phyloP scores from a whole-genome alignment of 2,797 vertebrate species.

The Falco biarmicus region DNA sequence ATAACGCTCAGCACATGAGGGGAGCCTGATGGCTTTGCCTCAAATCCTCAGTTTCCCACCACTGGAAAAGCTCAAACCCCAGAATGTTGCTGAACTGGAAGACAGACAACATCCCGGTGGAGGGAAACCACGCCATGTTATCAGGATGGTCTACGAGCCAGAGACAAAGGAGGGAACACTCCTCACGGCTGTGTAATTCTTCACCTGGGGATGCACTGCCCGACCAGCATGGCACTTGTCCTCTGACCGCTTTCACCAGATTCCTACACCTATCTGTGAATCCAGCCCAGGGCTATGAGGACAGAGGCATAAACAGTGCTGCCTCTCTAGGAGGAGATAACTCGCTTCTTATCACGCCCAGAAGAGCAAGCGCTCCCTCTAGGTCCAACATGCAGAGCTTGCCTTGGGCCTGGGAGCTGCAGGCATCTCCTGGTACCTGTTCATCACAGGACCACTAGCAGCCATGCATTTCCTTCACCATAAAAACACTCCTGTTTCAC shows the following conservation, averaged over 20 bases:
- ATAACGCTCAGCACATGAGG: background rate
- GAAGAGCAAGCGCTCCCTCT: background rate
- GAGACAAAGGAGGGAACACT: rapidly evolving
- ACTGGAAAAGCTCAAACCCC: background rate
- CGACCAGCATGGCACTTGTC: rapidly evolving
- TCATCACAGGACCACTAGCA: background rate
- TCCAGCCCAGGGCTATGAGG: background rate
- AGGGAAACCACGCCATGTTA: background rate
- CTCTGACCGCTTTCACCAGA: background rate
- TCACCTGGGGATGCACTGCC: rapidly evolving
- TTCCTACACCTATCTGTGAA: background rate
- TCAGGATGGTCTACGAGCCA: rapidly evolving
- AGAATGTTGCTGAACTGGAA: rapidly evolving
- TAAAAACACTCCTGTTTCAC: background rate
- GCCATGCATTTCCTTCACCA: background rate
- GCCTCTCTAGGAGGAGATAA: background rate
- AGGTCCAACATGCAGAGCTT: background rate
- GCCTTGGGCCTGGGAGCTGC: rapidly evolving
- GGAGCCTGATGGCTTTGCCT: background rate
- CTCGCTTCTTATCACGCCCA: background rate
- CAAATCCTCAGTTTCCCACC: background rate
- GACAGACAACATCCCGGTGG: background rate
- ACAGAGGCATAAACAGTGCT: background rate
- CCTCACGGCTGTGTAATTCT: background rate
- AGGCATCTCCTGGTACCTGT: background rate